Evolutionary conservation across 1,140 invertebrate genomes (phyloP).

Genomic region (Pristionchus pacificus): DNA sequence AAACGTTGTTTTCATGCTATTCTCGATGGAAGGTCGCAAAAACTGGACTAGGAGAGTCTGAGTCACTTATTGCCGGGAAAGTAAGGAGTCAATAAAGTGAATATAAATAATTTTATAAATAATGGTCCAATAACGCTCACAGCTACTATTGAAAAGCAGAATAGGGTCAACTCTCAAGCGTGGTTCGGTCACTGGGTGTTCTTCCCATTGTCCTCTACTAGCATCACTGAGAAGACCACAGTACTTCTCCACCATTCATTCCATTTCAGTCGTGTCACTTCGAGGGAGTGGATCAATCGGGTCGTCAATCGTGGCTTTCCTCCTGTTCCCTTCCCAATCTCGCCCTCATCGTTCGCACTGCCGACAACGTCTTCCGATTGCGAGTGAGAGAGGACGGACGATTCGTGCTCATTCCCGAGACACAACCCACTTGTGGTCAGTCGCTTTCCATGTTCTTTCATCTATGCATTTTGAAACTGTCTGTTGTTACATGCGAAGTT

Average conservation of each 20-base stretch:
- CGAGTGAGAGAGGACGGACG: neutral
- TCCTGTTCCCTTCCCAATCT: neutral
- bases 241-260: neutral
- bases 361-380: neutral
- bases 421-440: conserved; percentile 4
- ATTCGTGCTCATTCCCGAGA: conserved; percentile 13
- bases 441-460: neutral
- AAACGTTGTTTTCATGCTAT: no score
- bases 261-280: neutral
- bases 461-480: conserved; percentile 8
- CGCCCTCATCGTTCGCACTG: neutral
- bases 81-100: no score
- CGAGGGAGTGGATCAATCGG: neutral
- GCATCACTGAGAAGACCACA: neutral
- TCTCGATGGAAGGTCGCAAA: no score
- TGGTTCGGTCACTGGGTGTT: no score
- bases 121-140: no score
- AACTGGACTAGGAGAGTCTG: no score
- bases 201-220: neutral
- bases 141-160: no score
- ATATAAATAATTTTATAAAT: no score
- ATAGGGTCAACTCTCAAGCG: no score
- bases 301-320: neutral
- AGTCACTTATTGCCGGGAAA: no score
- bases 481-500: no score